Percentiles rank a stretch among this genome's conserved stretches.
Conservation (phyloP, 2,113 vertebrate species). For the Tragelaphus imberbis region DNA sequence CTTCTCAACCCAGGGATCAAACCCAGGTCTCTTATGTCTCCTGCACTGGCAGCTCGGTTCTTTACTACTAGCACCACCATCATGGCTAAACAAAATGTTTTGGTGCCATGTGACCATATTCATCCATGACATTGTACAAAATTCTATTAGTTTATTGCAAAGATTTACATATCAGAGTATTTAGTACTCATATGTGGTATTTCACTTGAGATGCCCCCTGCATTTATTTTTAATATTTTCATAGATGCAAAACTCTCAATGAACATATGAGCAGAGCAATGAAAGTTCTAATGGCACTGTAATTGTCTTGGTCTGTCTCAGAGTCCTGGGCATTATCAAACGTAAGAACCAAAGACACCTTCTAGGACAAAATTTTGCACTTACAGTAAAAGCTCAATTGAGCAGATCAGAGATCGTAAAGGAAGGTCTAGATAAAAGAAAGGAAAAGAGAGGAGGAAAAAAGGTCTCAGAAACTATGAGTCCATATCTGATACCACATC, state of each 20-base stretch:
- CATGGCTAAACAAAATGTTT: not conserved
- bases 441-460: not conserved
- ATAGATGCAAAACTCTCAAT: not conserved
- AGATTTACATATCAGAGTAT: rapidly evolving
- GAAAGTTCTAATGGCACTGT: not conserved
- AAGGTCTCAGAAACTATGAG: not conserved
- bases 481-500: not conserved
- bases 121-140: too few relatives aligned
- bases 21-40: not conserved
- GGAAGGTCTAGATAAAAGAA: not conserved
- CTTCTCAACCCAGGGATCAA: not conserved
- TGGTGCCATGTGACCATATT: too few relatives aligned
- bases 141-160: too few relatives aligned
- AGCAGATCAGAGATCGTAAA: not conserved
- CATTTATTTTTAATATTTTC: not conserved
- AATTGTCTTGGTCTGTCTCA: too few relatives aligned
- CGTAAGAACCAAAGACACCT: not conserved
- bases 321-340: not conserved
- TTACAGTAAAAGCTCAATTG: not conserved
- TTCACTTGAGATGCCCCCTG: too few relatives aligned
- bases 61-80: rapidly evolving
- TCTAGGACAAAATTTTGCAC: not conserved
- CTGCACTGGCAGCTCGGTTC: rapidly evolving
- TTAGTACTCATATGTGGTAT: not conserved
- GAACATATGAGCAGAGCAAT: not conserved